Conservation (phyloP, 2,888 invertebrate genomes). For the Ametastegia equiseti region DNA sequence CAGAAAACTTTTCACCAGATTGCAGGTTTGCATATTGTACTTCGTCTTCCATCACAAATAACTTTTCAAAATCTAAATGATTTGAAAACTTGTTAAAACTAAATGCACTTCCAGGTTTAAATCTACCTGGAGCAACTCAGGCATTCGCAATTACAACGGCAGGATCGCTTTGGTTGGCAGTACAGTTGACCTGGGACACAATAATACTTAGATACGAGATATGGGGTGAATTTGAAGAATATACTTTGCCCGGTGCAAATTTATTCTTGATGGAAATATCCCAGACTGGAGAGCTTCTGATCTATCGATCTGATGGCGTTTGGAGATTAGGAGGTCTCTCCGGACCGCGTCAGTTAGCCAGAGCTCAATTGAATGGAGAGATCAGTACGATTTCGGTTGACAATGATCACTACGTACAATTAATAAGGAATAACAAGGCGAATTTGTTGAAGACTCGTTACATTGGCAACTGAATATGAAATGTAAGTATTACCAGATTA, state of each 20-base stretch:
- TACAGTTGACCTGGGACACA: constrained; percentile 57
- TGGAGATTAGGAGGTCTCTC: constrained; percentile 66
- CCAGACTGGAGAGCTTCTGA: constrained; percentile 61
- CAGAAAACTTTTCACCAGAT: neutral
- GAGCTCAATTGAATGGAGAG: constrained; percentile 52
- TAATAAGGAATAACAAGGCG: constrained; percentile 52
- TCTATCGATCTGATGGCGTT: constrained; percentile 64
- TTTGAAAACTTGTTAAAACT: neutral
- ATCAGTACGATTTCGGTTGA: constrained; percentile 55
- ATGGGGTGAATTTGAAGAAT: constrained; percentile 57
- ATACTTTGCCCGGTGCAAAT: constrained; percentile 56
- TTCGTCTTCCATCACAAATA: neutral
- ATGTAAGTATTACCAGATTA: neutral
- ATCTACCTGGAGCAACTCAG: constrained; percentile 49
- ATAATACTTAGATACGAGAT: constrained; percentile 62
- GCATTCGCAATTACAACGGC: constrained; percentile 55
- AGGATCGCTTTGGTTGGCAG: constrained; percentile 62
- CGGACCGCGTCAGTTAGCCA: constrained; percentile 58
- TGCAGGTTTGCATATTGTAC: constrained; percentile 6
- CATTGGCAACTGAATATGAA: constrained; percentile 54
- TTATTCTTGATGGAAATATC: constrained; percentile 52
- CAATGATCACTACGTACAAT: constrained; percentile 58
- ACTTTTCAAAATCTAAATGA: neutral
- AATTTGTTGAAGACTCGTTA: constrained; percentile 60
- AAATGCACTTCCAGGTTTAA: constrained; percentile 52